phyloP scores from a whole-genome alignment of 2,797 vertebrate species.

The Hemitrygon akajei region DNA sequence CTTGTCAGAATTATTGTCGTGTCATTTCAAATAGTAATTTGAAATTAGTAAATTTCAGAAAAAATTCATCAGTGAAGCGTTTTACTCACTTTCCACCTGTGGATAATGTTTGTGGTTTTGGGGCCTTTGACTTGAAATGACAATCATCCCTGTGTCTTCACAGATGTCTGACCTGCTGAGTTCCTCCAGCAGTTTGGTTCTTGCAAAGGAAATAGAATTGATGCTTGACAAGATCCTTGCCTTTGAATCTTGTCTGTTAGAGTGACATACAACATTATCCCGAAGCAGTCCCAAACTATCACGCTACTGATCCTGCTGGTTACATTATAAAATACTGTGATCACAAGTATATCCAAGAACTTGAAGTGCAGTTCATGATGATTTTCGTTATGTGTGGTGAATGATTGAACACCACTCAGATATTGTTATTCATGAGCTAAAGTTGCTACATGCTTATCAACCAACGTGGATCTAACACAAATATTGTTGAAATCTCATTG shows the following conservation, averaged over 20 bases:
- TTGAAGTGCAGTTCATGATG: slow-evolving; percentile 39
- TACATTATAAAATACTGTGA: slow-evolving; percentile 34
- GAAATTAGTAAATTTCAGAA: no score
- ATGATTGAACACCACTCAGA: slow-evolving; percentile 50
- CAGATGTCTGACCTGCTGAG: no score
- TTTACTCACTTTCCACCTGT: not conserved
- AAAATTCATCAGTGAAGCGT: not conserved
- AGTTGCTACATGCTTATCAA: not conserved
- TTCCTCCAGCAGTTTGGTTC: no score
- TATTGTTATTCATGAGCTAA: slow-evolving; percentile 38
- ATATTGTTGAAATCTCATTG: not conserved
- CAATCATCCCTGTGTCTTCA: no score
- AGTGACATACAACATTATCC: not conserved
- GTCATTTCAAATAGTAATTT: not conserved
- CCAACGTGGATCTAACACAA: not conserved
- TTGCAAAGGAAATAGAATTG: not conserved
- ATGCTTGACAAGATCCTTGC: not conserved
- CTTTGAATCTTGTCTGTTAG: not conserved
- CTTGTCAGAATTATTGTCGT: not conserved
- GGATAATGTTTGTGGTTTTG: not conserved
- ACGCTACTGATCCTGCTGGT: slow-evolving; percentile 22
- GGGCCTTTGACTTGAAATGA: no score
- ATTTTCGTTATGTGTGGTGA: slow-evolving; percentile 39
- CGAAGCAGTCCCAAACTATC: slow-evolving; percentile 35
- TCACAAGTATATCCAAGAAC: slow-evolving; percentile 35